These are phyloP conservation scores for Tor tambroides DNA, from an alignment of 2,113 vertebrate genomes.

Conservation along the genomic window DNA sequence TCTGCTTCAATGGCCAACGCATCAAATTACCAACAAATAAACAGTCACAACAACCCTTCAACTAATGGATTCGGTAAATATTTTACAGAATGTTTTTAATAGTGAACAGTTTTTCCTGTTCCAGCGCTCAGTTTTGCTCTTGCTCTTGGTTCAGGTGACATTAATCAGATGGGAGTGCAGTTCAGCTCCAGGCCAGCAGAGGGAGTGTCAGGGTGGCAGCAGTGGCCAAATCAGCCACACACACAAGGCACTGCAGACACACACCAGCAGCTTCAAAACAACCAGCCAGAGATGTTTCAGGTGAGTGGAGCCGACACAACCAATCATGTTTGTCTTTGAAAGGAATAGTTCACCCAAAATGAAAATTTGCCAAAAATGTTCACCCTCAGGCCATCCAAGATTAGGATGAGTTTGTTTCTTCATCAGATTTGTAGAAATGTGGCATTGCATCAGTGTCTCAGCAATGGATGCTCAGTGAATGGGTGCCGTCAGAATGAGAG, in stretches of 20 bases:
- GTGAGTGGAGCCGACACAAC: background rate
- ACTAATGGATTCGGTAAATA: constrained; percentile 72
- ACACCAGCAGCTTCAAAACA: constrained; percentile 81
- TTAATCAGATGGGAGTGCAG: constrained; percentile 73
- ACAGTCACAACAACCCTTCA: constrained; percentile 63
- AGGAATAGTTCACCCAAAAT: background rate
- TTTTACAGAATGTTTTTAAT: background rate
- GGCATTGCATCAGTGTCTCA: too few species aligned
- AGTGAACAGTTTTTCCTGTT: background rate
- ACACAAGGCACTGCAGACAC: constrained; percentile 76
- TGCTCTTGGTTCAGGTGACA: constrained; percentile 59
- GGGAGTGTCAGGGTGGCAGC: constrained; percentile 82
- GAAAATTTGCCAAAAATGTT: too few species aligned
- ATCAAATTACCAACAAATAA: constrained; percentile 71
- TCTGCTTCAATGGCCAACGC: constrained; percentile 62
- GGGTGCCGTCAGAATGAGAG: too few species aligned
- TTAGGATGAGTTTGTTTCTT: background rate
- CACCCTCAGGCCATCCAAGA: background rate
- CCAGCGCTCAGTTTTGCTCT: background rate
- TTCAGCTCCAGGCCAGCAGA: constrained; percentile 85
- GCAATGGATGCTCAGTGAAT: too few species aligned
- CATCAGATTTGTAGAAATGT: background rate
- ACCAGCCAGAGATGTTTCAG: constrained; percentile 88
- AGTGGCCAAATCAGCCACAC: constrained; percentile 90
- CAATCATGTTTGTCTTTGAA: background rate